Base-by-base conservation (phyloP, 2,113 vertebrate species). In the Neodon shergylaensis region DNA sequence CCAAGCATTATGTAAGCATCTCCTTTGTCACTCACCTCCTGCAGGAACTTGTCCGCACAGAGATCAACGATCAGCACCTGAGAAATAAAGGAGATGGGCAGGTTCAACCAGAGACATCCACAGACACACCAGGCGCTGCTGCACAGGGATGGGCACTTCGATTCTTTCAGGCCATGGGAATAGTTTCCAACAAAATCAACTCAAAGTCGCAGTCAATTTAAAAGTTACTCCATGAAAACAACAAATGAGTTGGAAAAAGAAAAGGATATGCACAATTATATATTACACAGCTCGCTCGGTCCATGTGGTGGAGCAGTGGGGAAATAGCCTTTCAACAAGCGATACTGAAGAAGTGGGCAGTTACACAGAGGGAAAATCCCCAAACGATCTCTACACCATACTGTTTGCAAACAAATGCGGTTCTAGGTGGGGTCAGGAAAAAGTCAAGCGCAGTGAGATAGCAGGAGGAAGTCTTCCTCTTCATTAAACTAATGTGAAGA, bases 61-160 rank as follows among this genome's bases (percentile, higher is more conserved):
- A 99, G 99, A 99, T 99, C 99, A 98, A 99, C 99, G 91, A 99
- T 99, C 98, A 99, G 99, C 98, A 99, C 99, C 99, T 99, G 83
- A 91, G 91, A 95, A 97, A 97, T 97, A 96, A 98, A n/a, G 90
- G 42, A 95, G 73, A 26, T 65, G 81, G 95, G 74, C 93, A 89
- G 87, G 96, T 97, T 94, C 92, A 94, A 77, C 94, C 63, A 73
- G 92, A 96, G 91, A 79, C 19, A 70, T 9, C 78, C 86, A 92
- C 70, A 85, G 39, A 96, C 26, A 82, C 11, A 82, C 10, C 13
- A 68, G 33, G 42, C 0, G 8, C n/a, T 91, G 89, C 87, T 54
- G 54, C 33, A 52, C 44, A 21, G 83, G 63, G 70, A 79, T 47
- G 22, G 73, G 58, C 49, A 1, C 44, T 68, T 42, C 86, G 47